These are phyloP conservation scores for Drosophila heteroneura DNA, from an alignment of 2,888 invertebrate species.

Conservation along the genomic window DNA sequence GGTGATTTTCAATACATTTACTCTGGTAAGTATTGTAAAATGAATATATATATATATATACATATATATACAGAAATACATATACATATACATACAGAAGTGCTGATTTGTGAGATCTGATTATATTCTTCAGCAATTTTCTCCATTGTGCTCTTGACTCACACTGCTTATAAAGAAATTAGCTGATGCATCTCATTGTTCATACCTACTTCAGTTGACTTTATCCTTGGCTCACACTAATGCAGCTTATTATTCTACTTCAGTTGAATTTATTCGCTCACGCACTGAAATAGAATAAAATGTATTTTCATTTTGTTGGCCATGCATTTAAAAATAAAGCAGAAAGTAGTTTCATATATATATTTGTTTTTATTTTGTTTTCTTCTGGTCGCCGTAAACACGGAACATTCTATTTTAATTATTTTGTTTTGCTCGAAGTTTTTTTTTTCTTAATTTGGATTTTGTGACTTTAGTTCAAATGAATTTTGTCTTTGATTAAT, in stretches of 20 bases:
- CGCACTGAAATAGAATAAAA: background rate
- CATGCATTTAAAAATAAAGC: conserved; percentile 69
- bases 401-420: conserved; percentile 26
- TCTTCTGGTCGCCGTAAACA: conserved; percentile 16
- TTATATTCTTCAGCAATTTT: background rate
- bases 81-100: background rate
- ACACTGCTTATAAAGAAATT: conserved; percentile 60
- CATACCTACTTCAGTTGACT: background rate
- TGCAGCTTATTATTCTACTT: conserved; percentile 23
- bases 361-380: conserved; percentile 48
- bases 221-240: conserved; percentile 39
- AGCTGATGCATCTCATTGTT: conserved; percentile 18
- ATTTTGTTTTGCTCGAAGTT: conserved; percentile 26
- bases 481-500: conserved; percentile 18
- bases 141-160: conserved; percentile 29
- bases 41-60: background rate
- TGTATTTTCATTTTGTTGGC: conserved; percentile 2
- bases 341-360: conserved; percentile 63
- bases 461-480: conserved; percentile 44
- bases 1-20: conserved; percentile 75
- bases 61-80: background rate
- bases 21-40: conserved; percentile 70
- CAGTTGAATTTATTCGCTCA: conserved; percentile 4
- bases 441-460: conserved; percentile 23
- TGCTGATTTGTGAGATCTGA: conserved; percentile 7